phyloP scores from a whole-genome alignment of 2,888 invertebrate species.

The Sylvicola cinctus region DNA sequence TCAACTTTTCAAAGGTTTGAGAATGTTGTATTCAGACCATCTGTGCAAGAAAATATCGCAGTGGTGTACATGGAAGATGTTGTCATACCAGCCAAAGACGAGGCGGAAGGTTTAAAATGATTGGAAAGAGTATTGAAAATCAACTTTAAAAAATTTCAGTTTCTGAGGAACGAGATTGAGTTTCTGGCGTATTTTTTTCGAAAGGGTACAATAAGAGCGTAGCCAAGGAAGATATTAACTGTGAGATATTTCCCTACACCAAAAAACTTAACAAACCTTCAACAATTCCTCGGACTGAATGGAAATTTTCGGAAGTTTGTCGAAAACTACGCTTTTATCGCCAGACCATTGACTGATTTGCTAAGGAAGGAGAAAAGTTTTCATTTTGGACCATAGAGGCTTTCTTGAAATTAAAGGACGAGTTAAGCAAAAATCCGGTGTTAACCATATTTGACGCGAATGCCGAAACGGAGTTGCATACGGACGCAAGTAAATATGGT shows the following conservation, averaged over 20 bases:
- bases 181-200: neutral
- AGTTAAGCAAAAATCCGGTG: no score
- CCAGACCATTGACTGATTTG: slow-evolving; percentile 10
- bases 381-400: no score
- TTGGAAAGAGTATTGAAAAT: neutral
- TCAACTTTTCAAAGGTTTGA: slow-evolving; percentile 1
- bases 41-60: neutral
- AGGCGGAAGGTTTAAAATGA: neutral
- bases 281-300: neutral
- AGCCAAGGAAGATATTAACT: neutral
- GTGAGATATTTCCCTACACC: neutral
- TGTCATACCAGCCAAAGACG: neutral
- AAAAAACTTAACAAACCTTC: neutral
- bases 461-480: no score
- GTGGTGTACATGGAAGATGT: slow-evolving; percentile 1
- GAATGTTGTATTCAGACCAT: neutral
- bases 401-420: no score
- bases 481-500: no score
- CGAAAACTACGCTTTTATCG: slow-evolving; percentile 4
- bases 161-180: neutral
- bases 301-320: slow-evolving; percentile 3
- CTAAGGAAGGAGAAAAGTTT: no score
- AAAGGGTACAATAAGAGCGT: neutral
- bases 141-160: neutral
- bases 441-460: no score